Conservation (phyloP, 2,113 vertebrate genomes). For the Myocastor coypus region DNA sequence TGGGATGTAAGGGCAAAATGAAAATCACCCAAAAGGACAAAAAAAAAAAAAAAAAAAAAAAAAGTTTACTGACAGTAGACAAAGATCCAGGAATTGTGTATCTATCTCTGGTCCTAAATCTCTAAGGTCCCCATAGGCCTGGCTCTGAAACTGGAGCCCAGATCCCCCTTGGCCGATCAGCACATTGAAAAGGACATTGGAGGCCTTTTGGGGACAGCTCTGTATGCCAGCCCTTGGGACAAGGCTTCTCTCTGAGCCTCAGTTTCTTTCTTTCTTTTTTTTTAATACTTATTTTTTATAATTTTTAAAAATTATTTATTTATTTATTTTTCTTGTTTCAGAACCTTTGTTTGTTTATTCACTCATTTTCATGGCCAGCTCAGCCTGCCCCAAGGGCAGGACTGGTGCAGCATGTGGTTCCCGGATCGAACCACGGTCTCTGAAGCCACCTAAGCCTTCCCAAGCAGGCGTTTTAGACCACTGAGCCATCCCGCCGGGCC, state of each 20-base stretch:
- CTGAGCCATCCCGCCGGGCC: too few species aligned
- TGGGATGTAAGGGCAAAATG: not conserved
- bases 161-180: slow-evolving; percentile 38
- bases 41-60: not conserved
- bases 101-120: not conserved
- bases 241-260: not conserved
- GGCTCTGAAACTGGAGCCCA: slow-evolving; percentile 45
- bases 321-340: too few species aligned
- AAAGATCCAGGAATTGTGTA: slow-evolving; percentile 19
- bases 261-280: too few species aligned
- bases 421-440: too few species aligned
- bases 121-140: not conserved
- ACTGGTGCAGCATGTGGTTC: too few species aligned
- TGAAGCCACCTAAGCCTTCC: too few species aligned
- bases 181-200: not conserved
- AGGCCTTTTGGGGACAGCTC: not conserved
- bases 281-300: too few species aligned
- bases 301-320: too few species aligned
- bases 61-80: not conserved
- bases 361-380: too few species aligned
- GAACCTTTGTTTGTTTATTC: too few species aligned
- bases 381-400: too few species aligned
- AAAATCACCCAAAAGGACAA: not conserved
- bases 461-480: too few species aligned
- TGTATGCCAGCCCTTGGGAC: not conserved